Conservation (phyloP, 2,113 vertebrate species). For the Athene cunicularia region DNA sequence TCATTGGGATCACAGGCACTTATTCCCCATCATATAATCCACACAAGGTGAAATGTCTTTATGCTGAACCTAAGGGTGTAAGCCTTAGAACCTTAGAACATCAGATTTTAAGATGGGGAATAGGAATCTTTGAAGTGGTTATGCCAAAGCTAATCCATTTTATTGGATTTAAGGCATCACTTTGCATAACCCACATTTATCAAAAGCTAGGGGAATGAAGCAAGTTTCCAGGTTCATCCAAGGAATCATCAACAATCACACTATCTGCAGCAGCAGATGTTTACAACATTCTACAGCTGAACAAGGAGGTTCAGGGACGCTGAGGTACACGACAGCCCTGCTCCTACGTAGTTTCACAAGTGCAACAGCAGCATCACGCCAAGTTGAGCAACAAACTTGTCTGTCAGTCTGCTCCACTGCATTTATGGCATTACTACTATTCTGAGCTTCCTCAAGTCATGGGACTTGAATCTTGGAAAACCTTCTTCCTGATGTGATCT, state of each 20-base stretch:
- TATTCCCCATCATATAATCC: neutral
- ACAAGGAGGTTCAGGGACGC: neutral
- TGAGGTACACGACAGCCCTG: accelerated
- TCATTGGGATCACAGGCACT: neutral
- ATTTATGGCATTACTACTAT: neutral
- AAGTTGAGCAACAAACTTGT: neutral
- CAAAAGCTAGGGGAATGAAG: neutral
- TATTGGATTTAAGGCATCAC: neutral
- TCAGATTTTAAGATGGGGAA: neutral
- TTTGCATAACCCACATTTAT: neutral
- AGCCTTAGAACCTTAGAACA: neutral
- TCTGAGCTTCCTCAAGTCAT: neutral
- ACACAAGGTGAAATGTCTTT: neutral
- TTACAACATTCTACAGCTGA: neutral
- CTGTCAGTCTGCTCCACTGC: neutral
- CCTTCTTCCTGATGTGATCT: neutral
- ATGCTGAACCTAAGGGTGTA: neutral
- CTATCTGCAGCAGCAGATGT: neutral
- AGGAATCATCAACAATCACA: neutral
- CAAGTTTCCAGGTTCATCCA: neutral
- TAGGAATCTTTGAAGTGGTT: neutral
- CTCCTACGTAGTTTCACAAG: neutral
- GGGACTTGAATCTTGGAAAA: neutral
- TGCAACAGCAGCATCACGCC: accelerated
- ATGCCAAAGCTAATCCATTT: neutral